These are phyloP conservation scores for Garra rufa DNA, from an alignment of 2,113 vertebrate species.

Conservation along the genomic window DNA sequence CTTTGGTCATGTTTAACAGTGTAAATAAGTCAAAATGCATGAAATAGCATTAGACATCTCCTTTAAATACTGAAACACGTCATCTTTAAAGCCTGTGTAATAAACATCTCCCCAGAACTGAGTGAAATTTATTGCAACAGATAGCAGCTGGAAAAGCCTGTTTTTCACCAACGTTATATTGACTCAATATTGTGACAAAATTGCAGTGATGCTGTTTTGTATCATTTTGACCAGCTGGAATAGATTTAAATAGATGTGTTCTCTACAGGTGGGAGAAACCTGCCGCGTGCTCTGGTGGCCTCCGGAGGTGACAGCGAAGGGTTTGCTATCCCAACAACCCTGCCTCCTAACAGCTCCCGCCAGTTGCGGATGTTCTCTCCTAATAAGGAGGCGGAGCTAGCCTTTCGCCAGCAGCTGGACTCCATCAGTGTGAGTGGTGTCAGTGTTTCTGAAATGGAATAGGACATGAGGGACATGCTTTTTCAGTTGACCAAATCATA, in stretches of 20 bases:
- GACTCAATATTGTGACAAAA: background rate
- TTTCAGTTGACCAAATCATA: background rate
- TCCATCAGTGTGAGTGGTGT: slow-evolving; percentile 89
- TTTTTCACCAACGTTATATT: background rate
- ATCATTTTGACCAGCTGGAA: background rate
- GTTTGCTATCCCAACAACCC: slow-evolving; percentile 92
- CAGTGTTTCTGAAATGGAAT: background rate
- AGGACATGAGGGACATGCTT: background rate
- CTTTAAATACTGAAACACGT: background rate
- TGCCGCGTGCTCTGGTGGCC: slow-evolving; percentile 86
- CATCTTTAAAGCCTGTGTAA: background rate
- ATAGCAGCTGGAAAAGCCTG: background rate
- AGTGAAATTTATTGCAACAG: background rate
- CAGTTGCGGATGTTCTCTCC: slow-evolving; percentile 91
- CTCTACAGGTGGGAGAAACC: slow-evolving; percentile 82
- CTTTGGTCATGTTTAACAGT: too few species aligned
- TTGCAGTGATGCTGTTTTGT: background rate
- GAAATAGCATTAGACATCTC: too few species aligned
- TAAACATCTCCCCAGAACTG: background rate
- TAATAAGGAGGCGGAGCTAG: slow-evolving; percentile 91
- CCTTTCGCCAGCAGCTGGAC: slow-evolving; percentile 91
- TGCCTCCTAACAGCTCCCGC: slow-evolving; percentile 93
- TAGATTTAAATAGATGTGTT: background rate
- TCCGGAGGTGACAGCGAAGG: slow-evolving; percentile 82
- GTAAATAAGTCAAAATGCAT: too few species aligned